Evolutionary conservation across 2,113 vertebrate genomes (phyloP), one percentile per base, ranked within the genome.

Genomic region (Manacus vitellinus): DNA sequence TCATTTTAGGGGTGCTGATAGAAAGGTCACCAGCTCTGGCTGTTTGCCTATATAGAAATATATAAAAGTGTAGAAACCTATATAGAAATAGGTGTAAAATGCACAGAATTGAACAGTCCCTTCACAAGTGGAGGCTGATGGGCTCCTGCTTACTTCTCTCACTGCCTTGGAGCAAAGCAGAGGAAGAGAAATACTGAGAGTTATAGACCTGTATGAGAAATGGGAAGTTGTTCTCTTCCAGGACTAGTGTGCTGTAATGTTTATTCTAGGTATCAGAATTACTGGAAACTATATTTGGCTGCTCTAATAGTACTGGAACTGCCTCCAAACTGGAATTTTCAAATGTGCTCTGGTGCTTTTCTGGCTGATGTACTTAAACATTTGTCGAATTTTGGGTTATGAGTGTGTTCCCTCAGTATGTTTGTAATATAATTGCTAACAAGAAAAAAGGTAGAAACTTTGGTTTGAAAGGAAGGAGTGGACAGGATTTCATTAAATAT

Each of bases 241-340:
- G 24, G 3, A 9, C 0, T 85, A 7, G 4, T 49, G 13, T 39
- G 52, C 12, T 39, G 22, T 8, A 31, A 8, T 14, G 8, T 23
- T 67, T 62, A 16, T 22, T 90, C 68, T n/a, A 37, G 54, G 41
- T 24, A 19, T 19, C 62, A n/a, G 23, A 61, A 58, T 43, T 39
- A 18, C 13, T 72, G 73, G 21, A 82, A 85, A 63, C 44, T 63
- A 13, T 49, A 16, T 78, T 82, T 37, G 73, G 13, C 66, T 88
- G 25, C 33, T 74, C 28, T 67, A 37, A n/a, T 10, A 52, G 16
- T 51, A 31, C 58, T 75, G 52, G 4, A 56, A 10, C 27, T 74
- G 25, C 12, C 44, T 67, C 24, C n/a, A 47, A 37, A 8, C 23
- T 47, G 55, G 44, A 43, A 24, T 65, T 89, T 18, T 23, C 8